Base-by-base conservation (phyloP, 2,888 invertebrate species). In the Parochlus steinenii region DNA sequence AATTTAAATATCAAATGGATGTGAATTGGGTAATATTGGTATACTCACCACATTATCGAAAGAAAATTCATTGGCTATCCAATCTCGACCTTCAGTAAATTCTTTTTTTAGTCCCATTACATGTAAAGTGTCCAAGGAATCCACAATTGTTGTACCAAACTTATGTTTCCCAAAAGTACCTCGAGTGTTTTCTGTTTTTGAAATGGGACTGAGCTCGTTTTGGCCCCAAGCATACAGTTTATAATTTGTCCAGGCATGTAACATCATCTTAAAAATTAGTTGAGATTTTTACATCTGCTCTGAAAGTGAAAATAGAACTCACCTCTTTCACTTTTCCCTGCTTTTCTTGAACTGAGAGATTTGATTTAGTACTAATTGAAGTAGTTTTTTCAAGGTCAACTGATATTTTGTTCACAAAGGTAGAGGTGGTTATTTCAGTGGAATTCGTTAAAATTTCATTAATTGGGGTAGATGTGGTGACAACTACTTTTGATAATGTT, bases 221-320 rank as follows among this genome's bases (percentile, higher is more conserved):
- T 77, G 71, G 25, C 83, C 85, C 83, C 82, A 85, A 1, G 83
- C 81, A 57, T 76, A 79, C 40, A 71, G 65, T 25, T 67, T 72
- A 54, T 86, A 86, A 48, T 73, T 77, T 51, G 74, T 69, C 83
- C 83, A 86, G 2, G 81, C 76, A 54, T 78, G 76, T 46, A 73
- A 71, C 73, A 80, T 81, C 85, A 86, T 86, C 81, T 83, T 61
- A 15, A 64, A 61, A n/a, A n/a, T n/a, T n/a, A 11, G n/a, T 10
- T n/a, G n/a, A 14, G 29, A 38, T 38, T 36, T 22, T 27, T 25
- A n/a, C n/a, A n/a, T n/a, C n/a, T n/a, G n/a, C n/a, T n/a, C n/a
- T n/a, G n/a, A n/a, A n/a, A n/a, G n/a, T n/a, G n/a, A n/a, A n/a
- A n/a, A n/a, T n/a, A n/a, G n/a, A n/a, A n/a, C n/a, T n/a, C n/a